Percentiles rank a stretch among this genome's conserved stretches.
Evolutionary conservation across 2,888 invertebrate species (phyloP).

Genomic region (Priocnemis perturbator): DNA sequence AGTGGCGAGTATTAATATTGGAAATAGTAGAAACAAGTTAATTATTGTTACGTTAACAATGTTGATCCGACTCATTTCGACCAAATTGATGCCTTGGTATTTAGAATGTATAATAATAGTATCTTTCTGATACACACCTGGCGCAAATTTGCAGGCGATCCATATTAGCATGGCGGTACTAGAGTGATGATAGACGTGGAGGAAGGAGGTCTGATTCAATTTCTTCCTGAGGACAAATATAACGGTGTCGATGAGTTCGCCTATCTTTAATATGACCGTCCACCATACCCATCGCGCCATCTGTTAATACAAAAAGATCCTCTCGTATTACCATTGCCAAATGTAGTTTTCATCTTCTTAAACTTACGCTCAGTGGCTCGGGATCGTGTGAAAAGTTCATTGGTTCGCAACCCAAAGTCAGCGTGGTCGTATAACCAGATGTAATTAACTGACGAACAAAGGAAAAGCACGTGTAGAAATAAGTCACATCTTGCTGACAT

Average conservation of each 20-base stretch:
- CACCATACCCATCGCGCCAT: constrained; percentile 79
- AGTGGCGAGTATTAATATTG: no score
- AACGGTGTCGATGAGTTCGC: constrained; percentile 83
- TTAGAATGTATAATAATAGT: no score
- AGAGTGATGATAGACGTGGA: constrained; percentile 86
- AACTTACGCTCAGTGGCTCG: constrained; percentile 79
- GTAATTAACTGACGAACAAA: constrained; percentile 77
- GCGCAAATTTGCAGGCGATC: constrained; percentile 80
- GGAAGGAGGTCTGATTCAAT: constrained; percentile 82
- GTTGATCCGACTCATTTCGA: no score
- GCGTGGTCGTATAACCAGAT: constrained; percentile 81
- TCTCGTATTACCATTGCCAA: background rate
- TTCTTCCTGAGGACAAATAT: constrained; percentile 86
- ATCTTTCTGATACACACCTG: constrained; percentile 76
- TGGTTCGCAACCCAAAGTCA: constrained; percentile 82
- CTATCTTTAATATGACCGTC: constrained; percentile 80
- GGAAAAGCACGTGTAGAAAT: constrained; percentile 4
- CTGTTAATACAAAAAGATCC: constrained; percentile 50
- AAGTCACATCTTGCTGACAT: background rate
- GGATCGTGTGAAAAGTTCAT: constrained; percentile 83
- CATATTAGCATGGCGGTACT: constrained; percentile 80
- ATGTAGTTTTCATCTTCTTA: no score
- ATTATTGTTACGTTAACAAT: background rate
- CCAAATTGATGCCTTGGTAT: background rate
- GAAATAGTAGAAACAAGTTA: no score